Percentiles rank a stretch among this genome's conserved stretches.
phyloP scores from a whole-genome alignment of 1,140 invertebrate species.

The Anastrepha obliqua region DNA sequence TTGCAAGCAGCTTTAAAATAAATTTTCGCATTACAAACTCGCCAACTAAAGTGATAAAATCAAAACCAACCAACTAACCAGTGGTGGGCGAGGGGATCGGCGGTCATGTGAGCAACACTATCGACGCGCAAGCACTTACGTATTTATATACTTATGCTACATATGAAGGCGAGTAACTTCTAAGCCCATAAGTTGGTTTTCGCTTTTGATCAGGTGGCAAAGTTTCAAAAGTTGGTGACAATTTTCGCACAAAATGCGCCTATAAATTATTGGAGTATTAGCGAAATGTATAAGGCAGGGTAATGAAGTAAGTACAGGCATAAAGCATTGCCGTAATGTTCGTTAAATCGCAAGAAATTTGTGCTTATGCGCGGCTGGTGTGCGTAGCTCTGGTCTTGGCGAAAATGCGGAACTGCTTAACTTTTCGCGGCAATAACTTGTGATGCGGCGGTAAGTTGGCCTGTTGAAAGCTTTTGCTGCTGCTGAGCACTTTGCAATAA shows the following conservation, averaged over 20 bases:
- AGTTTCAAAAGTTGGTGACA: conserved; percentile 27
- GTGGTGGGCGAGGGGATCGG: neutral
- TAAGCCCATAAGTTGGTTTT: neutral
- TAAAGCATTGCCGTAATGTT: neutral
- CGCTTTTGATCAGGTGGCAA: conserved; percentile 28
- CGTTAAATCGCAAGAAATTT: neutral
- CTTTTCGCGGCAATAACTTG: neutral
- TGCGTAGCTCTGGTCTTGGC: neutral
- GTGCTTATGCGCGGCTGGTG: neutral
- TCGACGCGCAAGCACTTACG: neutral
- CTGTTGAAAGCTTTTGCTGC: conserved; percentile 30
- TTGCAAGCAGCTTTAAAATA: conserved; percentile 26
- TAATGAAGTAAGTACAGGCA: neutral
- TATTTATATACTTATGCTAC: neutral
- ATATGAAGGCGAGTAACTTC: neutral
- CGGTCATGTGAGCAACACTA: neutral
- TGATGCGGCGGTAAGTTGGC: neutral
- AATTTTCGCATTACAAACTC: conserved; percentile 44
- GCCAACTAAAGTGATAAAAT: conserved; percentile 50
- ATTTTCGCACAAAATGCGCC: conserved; percentile 49
- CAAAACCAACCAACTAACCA: neutral
- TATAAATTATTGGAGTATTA: conserved; percentile 38
- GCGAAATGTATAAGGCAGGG: neutral
- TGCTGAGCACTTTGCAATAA: conserved; percentile 22
- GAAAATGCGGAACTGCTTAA: conserved; percentile 2